Evolutionary conservation across 2,113 vertebrate species (phyloP).

Genomic region (Serilophus lunatus): DNA sequence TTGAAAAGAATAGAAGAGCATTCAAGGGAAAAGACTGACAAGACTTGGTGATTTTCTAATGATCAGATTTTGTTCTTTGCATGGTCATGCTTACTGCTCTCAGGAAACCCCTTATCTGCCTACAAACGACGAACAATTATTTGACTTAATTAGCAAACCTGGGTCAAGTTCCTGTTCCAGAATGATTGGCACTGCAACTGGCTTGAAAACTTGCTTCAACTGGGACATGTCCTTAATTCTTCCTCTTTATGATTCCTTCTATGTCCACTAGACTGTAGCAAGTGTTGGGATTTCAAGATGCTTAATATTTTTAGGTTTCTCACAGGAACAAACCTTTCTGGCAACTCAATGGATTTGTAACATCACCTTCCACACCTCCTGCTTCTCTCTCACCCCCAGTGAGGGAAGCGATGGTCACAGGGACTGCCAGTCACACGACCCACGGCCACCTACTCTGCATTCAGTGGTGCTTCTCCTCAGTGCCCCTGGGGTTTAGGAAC

Average conservation of each 20-base stretch:
- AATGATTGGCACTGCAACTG: background rate
- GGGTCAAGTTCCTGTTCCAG: background rate
- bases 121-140: background rate
- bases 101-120: conserved; percentile 5
- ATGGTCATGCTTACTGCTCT: background rate
- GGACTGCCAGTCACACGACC: background rate
- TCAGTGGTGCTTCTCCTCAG: rapidly evolving
- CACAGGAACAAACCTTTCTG: background rate
- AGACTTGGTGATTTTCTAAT: conserved; percentile 25
- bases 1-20: conserved; percentile 16
- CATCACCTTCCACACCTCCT: conserved; percentile 9
- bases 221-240: background rate
- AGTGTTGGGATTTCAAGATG: background rate
- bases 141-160: conserved; percentile 27
- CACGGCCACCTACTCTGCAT: rapidly evolving
- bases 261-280: background rate
- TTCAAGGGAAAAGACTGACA: conserved; percentile 14
- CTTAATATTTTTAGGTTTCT: background rate
- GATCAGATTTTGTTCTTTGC: conserved; percentile 13
- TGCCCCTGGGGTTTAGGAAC: background rate
- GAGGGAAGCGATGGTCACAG: background rate
- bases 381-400: background rate
- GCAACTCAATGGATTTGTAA: background rate
- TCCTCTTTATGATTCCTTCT: background rate
- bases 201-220: background rate